A percentile compares a stretch with the other conserved stretches of the same genome.
These are phyloP conservation scores for Teinopalpus imperialis DNA, from an alignment of 2,888 invertebrate genomes.

Conservation along the genomic window DNA sequence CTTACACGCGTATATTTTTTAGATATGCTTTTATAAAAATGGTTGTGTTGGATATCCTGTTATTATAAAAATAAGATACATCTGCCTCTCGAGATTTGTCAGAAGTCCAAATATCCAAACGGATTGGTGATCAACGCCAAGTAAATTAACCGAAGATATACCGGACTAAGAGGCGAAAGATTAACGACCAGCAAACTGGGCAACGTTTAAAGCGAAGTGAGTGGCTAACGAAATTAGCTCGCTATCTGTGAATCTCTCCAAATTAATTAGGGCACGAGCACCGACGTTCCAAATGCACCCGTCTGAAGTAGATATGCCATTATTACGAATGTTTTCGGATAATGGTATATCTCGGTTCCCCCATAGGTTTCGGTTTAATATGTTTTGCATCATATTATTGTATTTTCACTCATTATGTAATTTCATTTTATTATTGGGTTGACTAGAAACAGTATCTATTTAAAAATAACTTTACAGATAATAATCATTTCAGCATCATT, in stretches of 20 bases:
- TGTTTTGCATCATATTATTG: too few species aligned
- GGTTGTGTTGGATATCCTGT: too few species aligned
- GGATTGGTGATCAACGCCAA: not conserved
- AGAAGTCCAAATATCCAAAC: conserved; percentile 2
- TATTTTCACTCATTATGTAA: too few species aligned
- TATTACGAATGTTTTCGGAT: not conserved
- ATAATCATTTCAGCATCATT: too few species aligned
- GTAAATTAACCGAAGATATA: conserved; percentile 12
- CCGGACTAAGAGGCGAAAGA: conserved; percentile 52
- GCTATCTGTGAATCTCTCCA: conserved; percentile 76
- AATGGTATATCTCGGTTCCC: too few species aligned
- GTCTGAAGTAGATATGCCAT: conserved; percentile 11
- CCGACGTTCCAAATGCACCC: conserved; percentile 26
- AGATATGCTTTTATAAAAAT: too few species aligned
- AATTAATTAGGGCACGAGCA: conserved; percentile 75
- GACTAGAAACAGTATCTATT: too few species aligned
- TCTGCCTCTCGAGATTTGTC: conserved; percentile 1
- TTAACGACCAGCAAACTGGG: conserved; percentile 66
- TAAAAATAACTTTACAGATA: too few species aligned
- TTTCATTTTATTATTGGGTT: too few species aligned
- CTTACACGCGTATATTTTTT: too few species aligned
- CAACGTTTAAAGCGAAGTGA: conserved; percentile 68
- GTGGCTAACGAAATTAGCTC: conserved; percentile 76
- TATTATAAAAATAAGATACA: too few species aligned
- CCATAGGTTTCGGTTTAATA: too few species aligned